Evolutionary conservation across 2,113 vertebrate genomes (phyloP), one percentile per base, ranked within the genome.

Genomic region (Mixornis gularis): DNA sequence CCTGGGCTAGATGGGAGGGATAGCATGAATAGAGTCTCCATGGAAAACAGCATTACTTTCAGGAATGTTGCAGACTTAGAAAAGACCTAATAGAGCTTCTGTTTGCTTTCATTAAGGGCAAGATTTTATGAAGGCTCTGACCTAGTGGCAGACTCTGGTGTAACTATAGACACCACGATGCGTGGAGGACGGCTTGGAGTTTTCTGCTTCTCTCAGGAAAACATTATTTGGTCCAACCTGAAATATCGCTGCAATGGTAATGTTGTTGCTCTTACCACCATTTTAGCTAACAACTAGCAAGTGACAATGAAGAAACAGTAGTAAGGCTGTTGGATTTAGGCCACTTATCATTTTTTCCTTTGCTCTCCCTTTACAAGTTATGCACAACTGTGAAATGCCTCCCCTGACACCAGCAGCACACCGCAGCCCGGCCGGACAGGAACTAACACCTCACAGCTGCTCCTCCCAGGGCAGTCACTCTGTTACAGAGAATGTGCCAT

Each of bases 191-290:
- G 99, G 63, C 98, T 99, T n/a, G 99, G 99, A 2, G 99, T 99
- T 92, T 99, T 99, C 98, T 99, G 99, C 97, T 99, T 99, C 97
- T 99, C 99, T 83, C 99, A 99, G 96, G 99, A 99, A 97, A 99
- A 99, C 95, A 99, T 99, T 84, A 99, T 99, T 97, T 99, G 99
- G 99, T 99, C 99, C 95, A 99, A 99, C 94, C 98, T 99, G 93
- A 99, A 99, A 93, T 99, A 99, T 26, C 99, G 99, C 69, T 99
- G 99, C 97, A 99, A 99, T 12, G 99, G 99, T 99, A 98, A 98
- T 36, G 12, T 60, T 38, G 12, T 60, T 79, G 63, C n/a, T 79
- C 10, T 79, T 60, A 40, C 0, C 0, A 5, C n/a, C 26, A 8
- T 63, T 83, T 74, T 72, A 48, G 13, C 49, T 92, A 78, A 63